Conservation (phyloP, 1,140 invertebrate genomes). For the Drosophila sp. region DNA sequence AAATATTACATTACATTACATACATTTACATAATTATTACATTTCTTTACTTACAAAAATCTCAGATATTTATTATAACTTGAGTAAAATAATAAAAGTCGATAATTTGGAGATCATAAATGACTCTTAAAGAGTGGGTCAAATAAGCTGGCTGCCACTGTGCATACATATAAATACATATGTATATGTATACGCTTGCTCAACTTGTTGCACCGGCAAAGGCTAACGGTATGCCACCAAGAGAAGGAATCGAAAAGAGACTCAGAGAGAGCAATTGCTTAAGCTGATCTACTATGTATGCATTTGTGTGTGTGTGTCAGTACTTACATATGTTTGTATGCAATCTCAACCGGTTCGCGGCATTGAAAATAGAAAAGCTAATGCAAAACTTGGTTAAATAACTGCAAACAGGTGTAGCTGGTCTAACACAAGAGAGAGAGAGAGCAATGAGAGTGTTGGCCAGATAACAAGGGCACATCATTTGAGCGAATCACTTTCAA, state of each 20-base stretch:
- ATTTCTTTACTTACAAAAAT: too few species aligned
- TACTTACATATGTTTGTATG: conserved; percentile 7
- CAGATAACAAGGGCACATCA: conserved; percentile 32
- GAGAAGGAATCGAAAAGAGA: conserved; percentile 37
- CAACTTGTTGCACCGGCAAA: conserved; percentile 71
- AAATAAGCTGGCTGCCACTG: too few species aligned
- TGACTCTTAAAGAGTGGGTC: too few species aligned
- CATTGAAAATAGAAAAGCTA: conserved; percentile 63
- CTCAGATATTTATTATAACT: too few species aligned
- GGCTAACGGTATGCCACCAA: conserved; percentile 48
- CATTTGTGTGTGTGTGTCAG: not conserved
- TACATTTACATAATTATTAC: too few species aligned
- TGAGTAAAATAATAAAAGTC: too few species aligned
- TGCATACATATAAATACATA: not conserved
- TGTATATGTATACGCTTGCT: conserved; percentile 15
- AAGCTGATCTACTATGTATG: conserved; percentile 22
- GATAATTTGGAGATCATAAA: too few species aligned
- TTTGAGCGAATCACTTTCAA: conserved; percentile 12
- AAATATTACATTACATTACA: too few species aligned
- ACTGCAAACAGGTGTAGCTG: conserved; percentile 71
- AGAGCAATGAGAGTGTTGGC: conserved; percentile 27
- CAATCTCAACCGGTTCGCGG: conserved; percentile 46
- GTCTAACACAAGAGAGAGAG: conserved; percentile 1
- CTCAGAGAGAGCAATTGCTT: conserved; percentile 25
- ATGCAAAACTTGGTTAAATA: conserved; percentile 72